phyloP scores from a whole-genome alignment of 2,888 invertebrate genomes.

The Drosophila setosimentum region DNA sequence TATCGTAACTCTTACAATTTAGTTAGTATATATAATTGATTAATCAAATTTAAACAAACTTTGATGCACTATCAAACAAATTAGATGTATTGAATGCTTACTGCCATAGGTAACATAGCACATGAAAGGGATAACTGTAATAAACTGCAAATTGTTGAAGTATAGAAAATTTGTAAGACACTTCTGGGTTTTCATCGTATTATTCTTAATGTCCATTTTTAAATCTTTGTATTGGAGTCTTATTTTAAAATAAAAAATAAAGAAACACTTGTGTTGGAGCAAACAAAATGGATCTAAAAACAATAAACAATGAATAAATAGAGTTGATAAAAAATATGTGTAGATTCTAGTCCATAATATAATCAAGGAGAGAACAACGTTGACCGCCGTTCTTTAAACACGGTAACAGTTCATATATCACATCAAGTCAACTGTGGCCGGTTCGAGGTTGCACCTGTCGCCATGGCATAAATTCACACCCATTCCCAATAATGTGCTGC shows the following conservation, averaged over 20 bases:
- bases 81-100: background rate
- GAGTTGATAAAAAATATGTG: background rate
- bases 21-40: background rate
- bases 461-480: conserved; percentile 62
- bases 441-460: conserved; percentile 44
- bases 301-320: background rate
- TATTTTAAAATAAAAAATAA: background rate
- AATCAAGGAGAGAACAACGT: background rate
- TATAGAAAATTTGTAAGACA: background rate
- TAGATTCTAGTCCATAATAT: background rate
- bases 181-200: accelerated
- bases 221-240: no score
- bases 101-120: background rate
- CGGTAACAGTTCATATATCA: conserved; percentile 25
- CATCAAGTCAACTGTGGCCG: conserved; percentile 2
- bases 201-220: background rate
- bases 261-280: background rate
- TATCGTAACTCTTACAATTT: background rate
- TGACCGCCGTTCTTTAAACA: background rate
- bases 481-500: conserved; percentile 8
- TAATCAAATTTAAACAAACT: background rate
- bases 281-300: background rate
- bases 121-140: background rate
- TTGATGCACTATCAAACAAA: background rate
- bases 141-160: background rate